These are phyloP conservation scores for Orchestia grillus DNA, from an alignment of 1,140 invertebrate species.

Conservation along the genomic window DNA sequence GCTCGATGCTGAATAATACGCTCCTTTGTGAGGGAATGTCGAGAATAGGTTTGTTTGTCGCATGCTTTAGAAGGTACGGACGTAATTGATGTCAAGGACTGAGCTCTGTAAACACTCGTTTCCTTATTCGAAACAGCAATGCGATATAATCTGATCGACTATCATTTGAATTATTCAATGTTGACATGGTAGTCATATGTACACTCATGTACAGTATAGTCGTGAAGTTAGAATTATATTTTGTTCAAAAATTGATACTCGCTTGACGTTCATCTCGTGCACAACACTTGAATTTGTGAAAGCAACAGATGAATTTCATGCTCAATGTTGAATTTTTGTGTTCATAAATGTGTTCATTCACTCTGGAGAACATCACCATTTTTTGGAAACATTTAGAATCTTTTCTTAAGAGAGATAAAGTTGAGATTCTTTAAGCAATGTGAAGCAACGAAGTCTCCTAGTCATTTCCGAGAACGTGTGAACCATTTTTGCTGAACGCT, in stretches of 20 bases:
- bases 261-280: neutral
- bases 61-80: neutral
- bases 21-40: neutral
- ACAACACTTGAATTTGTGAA: neutral
- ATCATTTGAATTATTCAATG: neutral
- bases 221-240: neutral
- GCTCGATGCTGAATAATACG: neutral
- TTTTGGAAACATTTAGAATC: neutral
- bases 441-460: neutral
- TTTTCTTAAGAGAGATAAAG: neutral
- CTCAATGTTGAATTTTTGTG: neutral
- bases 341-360: neutral
- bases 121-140: neutral
- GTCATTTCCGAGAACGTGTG: neutral
- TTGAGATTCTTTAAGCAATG: neutral
- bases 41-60: neutral
- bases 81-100: neutral
- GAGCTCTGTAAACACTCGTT: neutral
- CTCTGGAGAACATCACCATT: neutral
- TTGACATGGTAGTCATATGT: neutral
- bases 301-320: neutral
- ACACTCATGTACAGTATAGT: neutral
- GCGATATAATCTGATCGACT: neutral
- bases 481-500: neutral
- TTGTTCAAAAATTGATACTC: neutral